These are phyloP conservation scores for Clitarchus hookeri DNA, from an alignment of 2,888 invertebrate species.

Conservation along the genomic window DNA sequence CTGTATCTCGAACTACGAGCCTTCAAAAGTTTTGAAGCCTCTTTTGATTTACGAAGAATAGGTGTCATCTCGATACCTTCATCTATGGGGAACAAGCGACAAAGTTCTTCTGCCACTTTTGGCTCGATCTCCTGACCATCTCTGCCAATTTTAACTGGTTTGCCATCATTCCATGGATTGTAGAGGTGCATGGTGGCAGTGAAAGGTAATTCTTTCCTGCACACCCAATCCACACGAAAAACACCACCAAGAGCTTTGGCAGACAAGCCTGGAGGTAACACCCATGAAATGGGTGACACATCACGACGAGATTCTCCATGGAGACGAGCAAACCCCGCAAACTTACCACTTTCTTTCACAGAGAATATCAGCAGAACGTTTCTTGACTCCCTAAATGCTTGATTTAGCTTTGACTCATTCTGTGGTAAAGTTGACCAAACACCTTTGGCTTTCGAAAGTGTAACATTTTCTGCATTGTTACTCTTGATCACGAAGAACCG, in stretches of 20 bases:
- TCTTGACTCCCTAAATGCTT: slow-evolving; percentile 88
- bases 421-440: slow-evolving; percentile 98
- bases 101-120: slow-evolving; percentile 91
- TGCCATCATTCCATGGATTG: slow-evolving; percentile 98
- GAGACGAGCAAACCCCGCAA: slow-evolving; percentile 92
- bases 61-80: slow-evolving; percentile 87
- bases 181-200: slow-evolving; percentile 89
- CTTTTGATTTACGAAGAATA: slow-evolving; percentile 82
- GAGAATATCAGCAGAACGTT: slow-evolving; percentile 96
- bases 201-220: slow-evolving; percentile 91
- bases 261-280: slow-evolving; percentile 88
- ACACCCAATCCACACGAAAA: slow-evolving; percentile 97
- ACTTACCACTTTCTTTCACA: slow-evolving; percentile 96
- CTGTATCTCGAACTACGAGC: slow-evolving; percentile 47
- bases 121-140: slow-evolving; percentile 99
- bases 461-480: slow-evolving; percentile 96
- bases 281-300: slow-evolving; percentile 90
- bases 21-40: slow-evolving; percentile 70
- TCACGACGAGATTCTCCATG: slow-evolving; percentile 88
- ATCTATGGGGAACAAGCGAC: slow-evolving; percentile 92
- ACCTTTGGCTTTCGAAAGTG: slow-evolving; percentile 90
- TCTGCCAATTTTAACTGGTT: slow-evolving; percentile 98
- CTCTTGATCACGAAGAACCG: slow-evolving; percentile 96
- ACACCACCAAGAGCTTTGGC: slow-evolving; percentile 94
- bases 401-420: slow-evolving; percentile 94